Percentiles rank a stretch among this genome's conserved stretches.
These are phyloP conservation scores for Crocuta crocuta DNA, from an alignment of 2,113 vertebrate genomes.

Conservation along the genomic window DNA sequence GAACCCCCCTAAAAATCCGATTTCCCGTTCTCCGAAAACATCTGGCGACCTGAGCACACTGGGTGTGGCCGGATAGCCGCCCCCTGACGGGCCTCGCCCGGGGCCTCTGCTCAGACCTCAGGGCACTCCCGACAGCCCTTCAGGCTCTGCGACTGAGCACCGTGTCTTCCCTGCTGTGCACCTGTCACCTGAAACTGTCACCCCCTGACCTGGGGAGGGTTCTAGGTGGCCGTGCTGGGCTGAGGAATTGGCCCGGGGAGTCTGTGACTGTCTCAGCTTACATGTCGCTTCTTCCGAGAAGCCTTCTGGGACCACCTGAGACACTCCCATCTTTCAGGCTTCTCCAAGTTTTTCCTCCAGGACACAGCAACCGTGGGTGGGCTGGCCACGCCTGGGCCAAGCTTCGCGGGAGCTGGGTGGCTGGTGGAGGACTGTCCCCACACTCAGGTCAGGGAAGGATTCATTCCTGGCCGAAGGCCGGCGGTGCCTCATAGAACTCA, in stretches of 20 bases:
- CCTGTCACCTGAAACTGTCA: not conserved
- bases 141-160: not conserved
- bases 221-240: not conserved
- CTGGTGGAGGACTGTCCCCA: too few species aligned
- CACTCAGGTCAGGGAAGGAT: too few species aligned
- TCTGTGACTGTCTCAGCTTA: not conserved
- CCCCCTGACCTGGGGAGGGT: not conserved
- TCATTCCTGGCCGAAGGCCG: not conserved
- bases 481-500: not conserved
- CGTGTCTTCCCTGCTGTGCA: too few species aligned
- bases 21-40: not conserved
- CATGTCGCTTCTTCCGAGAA: not conserved
- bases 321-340: not conserved
- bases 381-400: not conserved
- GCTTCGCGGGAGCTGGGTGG: not conserved
- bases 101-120: too few species aligned
- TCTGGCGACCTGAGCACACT: rapidly evolving
- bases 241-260: not conserved
- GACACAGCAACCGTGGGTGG: not conserved
- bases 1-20: not conserved
- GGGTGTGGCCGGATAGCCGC: not conserved
- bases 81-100: rapidly evolving
- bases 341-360: not conserved
- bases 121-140: not conserved
- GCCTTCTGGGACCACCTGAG: not conserved